Evolutionary conservation across 2,797 vertebrate genomes (phyloP), one percentile per base, ranked within the genome.

Genomic region (Cirrhinus molitorella): DNA sequence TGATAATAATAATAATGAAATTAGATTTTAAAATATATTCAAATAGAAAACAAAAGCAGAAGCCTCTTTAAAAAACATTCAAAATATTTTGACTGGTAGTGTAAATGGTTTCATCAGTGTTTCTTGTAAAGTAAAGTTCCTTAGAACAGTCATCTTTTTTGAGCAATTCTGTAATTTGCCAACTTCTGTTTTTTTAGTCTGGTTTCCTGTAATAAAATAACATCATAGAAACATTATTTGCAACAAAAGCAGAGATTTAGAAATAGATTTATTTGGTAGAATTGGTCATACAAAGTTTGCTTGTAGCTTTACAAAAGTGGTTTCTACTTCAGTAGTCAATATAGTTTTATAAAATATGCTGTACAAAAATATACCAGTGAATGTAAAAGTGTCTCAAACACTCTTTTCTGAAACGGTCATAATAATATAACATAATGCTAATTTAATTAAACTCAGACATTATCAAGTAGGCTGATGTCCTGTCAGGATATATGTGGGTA

Each of bases 341-440:
- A 23, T 73, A 51, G 28, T 73, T 81, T 37, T 13, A 37, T 7
- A 65, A 73, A 73, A 51, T 28, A 61, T 80, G 34, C 3, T 28
- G 0, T 63, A 73, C 43, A 73, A 53, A 72, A 80, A 81, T 65
- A 40, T 21, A 59, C 25, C 68, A 37, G 31, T 49, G 31, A 51
- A 73, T 81, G 57, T 23, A 49, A 73, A 34, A 31, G 5, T 13
- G 9, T 63, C 2, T 14, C 19, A 79, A 79, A 67, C 45, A 53
- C 25, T 7, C 51, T 53, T 55, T 51, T 67, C 53, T 72, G 49
- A 49, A 37, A 65, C 10, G 21, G 21, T 63, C 49, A 74, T 59
- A 81, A 61, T 34, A 71, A 55, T 47, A 59, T 28, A 49, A 45
- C 80, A 73, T 63, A 73, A 81, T 73, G 74, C 57, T 65, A n/a